Percentiles rank a stretch among this genome's conserved stretches.
These are phyloP conservation scores for Xanthostigma xanthostigma DNA, from an alignment of 2,888 invertebrate species.

Conservation along the genomic window DNA sequence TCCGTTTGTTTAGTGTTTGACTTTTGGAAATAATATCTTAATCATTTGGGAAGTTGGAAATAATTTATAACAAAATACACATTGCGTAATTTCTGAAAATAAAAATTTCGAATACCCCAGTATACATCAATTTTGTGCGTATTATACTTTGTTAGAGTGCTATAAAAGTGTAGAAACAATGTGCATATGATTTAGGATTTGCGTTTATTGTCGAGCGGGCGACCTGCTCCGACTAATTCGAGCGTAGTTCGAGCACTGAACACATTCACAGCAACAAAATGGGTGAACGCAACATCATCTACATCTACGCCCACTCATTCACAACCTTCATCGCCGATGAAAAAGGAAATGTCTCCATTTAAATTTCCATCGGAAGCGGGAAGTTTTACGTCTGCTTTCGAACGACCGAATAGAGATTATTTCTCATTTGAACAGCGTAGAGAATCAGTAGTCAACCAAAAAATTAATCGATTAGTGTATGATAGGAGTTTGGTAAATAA, in stretches of 20 bases:
- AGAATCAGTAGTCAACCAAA: constrained; percentile 22
- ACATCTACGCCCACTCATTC: constrained; percentile 32
- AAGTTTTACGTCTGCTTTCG: constrained; percentile 16
- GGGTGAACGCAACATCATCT: constrained; percentile 22
- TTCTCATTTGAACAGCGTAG: constrained; percentile 5
- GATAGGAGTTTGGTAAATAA: constrained; percentile 28
- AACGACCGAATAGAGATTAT: constrained; percentile 18
- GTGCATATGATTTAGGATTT: constrained; percentile 3
- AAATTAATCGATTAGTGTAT: constrained; percentile 33
- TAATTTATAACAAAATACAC: too few species aligned
- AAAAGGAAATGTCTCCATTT: constrained; percentile 40
- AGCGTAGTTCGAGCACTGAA: constrained; percentile 50
- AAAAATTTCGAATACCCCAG: too few species aligned
- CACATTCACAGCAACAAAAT: constrained; percentile 26
- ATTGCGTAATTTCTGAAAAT: too few species aligned
- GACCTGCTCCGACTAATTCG: constrained; percentile 40
- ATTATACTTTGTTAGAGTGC: too few species aligned
- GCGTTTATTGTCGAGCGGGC: constrained; percentile 7
- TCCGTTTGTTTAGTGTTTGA: too few species aligned
- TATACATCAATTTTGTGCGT: too few species aligned
- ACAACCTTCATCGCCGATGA: constrained; percentile 56
- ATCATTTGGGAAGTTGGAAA: too few species aligned
- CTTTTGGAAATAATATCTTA: too few species aligned
- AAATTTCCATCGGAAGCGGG: constrained; percentile 24
- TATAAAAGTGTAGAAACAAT: too few species aligned